These are phyloP conservation scores for Dicrurus megarhynchus DNA, from an alignment of 2,113 vertebrate species.

Conservation along the genomic window DNA sequence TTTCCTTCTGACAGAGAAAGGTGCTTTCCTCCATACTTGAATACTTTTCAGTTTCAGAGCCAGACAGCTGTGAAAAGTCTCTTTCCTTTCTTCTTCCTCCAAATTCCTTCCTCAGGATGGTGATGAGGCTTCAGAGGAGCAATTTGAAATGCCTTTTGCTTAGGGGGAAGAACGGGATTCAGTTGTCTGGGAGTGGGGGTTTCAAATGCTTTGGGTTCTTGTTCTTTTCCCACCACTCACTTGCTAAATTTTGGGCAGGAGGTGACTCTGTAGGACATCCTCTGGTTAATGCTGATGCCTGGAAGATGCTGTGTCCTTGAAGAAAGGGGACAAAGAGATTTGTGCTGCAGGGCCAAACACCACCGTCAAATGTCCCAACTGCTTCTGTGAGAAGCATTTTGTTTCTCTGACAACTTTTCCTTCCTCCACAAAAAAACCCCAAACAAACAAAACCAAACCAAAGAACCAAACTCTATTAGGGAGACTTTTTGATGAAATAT, in stretches of 20 bases:
- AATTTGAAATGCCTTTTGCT: background rate
- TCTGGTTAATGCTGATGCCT: background rate
- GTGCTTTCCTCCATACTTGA: background rate
- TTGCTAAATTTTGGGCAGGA: background rate
- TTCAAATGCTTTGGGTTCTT: background rate
- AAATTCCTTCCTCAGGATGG: background rate
- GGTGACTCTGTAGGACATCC: background rate
- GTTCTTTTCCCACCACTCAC: background rate
- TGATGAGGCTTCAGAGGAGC: background rate
- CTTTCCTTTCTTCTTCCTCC: background rate
- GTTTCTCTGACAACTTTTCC: background rate
- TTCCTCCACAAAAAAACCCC: background rate
- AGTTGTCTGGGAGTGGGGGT: background rate
- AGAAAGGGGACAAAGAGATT: background rate
- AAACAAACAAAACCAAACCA: background rate
- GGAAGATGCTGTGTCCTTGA: background rate
- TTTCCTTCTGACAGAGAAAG: background rate
- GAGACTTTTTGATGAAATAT: background rate
- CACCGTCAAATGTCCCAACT: rapidly evolving
- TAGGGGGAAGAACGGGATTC: background rate
- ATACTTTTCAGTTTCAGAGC: background rate
- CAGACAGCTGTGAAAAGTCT: background rate
- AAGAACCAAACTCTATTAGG: background rate
- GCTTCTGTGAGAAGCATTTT: background rate
- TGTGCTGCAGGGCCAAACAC: background rate